Evolutionary conservation across 2,888 invertebrate species (phyloP).

Genomic region (Perizoma flavofasciatum): DNA sequence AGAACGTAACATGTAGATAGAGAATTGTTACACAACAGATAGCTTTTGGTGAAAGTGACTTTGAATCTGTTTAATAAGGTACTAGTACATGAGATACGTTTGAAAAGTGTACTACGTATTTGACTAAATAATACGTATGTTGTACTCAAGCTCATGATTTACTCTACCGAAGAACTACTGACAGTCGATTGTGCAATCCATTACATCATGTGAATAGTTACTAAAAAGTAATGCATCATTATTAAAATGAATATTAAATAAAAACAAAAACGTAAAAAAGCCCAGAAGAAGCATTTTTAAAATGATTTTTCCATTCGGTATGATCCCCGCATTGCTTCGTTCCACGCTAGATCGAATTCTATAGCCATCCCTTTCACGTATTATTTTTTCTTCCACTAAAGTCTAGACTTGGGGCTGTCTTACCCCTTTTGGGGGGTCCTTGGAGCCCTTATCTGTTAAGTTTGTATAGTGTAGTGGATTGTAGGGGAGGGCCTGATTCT

Average conservation of each 20-base stretch:
- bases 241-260: too few species aligned
- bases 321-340: slow-evolving; percentile 12
- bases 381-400: slow-evolving; percentile 79
- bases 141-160: too few species aligned
- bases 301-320: slow-evolving; percentile 12
- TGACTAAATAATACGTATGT: too few species aligned
- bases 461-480: slow-evolving; percentile 82
- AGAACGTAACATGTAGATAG: slow-evolving; percentile 5
- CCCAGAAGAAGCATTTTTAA: neutral
- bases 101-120: too few species aligned
- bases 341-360: slow-evolving; percentile 41
- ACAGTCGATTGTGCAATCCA: too few species aligned
- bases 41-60: too few species aligned
- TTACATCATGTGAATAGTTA: too few species aligned
- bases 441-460: slow-evolving; percentile 81
- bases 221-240: too few species aligned
- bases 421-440: slow-evolving; percentile 83
- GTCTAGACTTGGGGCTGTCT: slow-evolving; percentile 79
- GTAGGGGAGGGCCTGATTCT: slow-evolving; percentile 78
- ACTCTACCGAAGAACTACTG: too few species aligned
- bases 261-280: too few species aligned
- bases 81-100: too few species aligned
- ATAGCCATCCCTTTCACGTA: slow-evolving; percentile 60
- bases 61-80: too few species aligned
- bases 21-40: neutral